Conservation (phyloP, 2,888 invertebrate genomes). For the Branchellion lobata region DNA sequence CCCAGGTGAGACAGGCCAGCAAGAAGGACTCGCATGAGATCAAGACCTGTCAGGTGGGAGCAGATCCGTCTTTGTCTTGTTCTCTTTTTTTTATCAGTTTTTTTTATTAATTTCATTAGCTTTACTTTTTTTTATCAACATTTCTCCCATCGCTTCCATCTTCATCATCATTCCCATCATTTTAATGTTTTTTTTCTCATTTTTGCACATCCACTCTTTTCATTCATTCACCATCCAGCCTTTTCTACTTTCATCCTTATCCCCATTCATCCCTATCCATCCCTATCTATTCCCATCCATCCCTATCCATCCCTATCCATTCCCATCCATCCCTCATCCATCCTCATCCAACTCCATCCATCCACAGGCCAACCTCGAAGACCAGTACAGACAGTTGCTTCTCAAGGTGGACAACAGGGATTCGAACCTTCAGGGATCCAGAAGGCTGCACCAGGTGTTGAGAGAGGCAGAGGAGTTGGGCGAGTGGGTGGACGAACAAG, state of each 20-base stretch:
- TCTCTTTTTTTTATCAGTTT: background rate
- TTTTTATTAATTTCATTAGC: background rate
- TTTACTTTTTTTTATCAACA: background rate
- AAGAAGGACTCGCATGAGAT: constrained; percentile 73
- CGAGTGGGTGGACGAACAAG: constrained; percentile 92
- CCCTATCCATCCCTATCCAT: background rate
- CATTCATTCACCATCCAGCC: too few relatives aligned
- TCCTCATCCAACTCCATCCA: too few relatives aligned
- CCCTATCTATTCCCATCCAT: too few relatives aligned
- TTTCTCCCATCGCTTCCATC: background rate
- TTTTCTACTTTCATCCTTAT: background rate
- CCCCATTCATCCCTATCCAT: background rate
- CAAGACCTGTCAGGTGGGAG: constrained; percentile 57
- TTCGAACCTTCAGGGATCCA: constrained; percentile 85
- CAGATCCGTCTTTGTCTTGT: background rate
- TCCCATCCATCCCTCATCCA: too few relatives aligned
- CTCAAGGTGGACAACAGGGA: constrained; percentile 66
- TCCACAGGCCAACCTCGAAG: constrained; percentile 55
- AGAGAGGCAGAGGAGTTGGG: constrained; percentile 76
- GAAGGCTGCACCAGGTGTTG: constrained; percentile 69
- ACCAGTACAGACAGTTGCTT: constrained; percentile 69
- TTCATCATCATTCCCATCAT: too few relatives aligned
- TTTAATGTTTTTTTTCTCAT: too few relatives aligned
- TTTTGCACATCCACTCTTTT: too few relatives aligned
- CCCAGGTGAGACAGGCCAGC: constrained; percentile 67